Conservation (phyloP, 2,113 vertebrate genomes). For the Blennius ocellaris region DNA sequence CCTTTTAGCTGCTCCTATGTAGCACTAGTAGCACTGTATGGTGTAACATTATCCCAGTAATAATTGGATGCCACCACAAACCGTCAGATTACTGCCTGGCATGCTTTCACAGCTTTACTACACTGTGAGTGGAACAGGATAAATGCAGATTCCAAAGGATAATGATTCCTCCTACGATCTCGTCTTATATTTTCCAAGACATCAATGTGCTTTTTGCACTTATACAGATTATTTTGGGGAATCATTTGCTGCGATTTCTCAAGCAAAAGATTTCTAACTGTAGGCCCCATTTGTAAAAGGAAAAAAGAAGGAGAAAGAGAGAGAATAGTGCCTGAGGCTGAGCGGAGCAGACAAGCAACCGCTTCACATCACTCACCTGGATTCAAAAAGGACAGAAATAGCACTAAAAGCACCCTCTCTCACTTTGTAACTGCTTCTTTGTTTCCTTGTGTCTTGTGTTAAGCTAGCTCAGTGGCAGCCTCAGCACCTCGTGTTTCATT, state of each 20-base stretch:
- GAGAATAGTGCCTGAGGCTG: slow-evolving; percentile 75
- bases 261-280: slow-evolving; percentile 58
- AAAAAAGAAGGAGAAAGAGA: slow-evolving; percentile 26
- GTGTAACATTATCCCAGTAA: slow-evolving; percentile 53
- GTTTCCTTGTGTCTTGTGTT: slow-evolving; percentile 64
- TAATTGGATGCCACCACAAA: slow-evolving; percentile 62
- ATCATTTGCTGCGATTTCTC: slow-evolving; percentile 59
- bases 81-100: slow-evolving; percentile 59
- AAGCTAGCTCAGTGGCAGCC: slow-evolving; percentile 55
- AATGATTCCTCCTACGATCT: slow-evolving; percentile 38
- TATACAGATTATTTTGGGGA: slow-evolving; percentile 52
- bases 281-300: slow-evolving; percentile 55
- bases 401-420: slow-evolving; percentile 80
- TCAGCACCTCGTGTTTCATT: slow-evolving; percentile 32
- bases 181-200: slow-evolving; percentile 36
- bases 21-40: slow-evolving; percentile 22
- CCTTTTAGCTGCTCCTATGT: slow-evolving; percentile 27
- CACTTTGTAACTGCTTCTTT: slow-evolving; percentile 79
- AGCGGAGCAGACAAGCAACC: slow-evolving; percentile 79
- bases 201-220: slow-evolving; percentile 48
- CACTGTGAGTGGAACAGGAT: slow-evolving; percentile 22
- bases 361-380: slow-evolving; percentile 80
- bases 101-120: slow-evolving; percentile 47
- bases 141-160: slow-evolving; percentile 38
- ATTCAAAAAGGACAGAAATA: slow-evolving; percentile 82